Evolutionary conservation across 2,113 vertebrate genomes (phyloP).

Genomic region (Leucoraja erinaceus): DNA sequence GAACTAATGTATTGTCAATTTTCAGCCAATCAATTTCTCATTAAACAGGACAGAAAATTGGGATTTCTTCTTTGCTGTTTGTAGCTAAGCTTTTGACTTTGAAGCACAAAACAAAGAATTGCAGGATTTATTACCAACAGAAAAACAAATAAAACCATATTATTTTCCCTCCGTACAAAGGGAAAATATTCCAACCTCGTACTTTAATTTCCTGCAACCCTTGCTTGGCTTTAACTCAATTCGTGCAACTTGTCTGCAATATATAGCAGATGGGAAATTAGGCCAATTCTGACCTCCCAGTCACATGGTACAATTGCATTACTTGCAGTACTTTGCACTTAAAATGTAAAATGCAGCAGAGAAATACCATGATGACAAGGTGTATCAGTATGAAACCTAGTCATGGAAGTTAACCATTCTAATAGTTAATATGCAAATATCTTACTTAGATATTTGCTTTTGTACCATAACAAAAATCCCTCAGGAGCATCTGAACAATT

Average conservation of each 20-base stretch:
- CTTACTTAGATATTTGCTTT: too few species aligned
- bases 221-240: conserved; percentile 10
- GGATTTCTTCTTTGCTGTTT: not conserved
- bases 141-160: not conserved
- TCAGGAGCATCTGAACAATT: not conserved
- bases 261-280: not conserved
- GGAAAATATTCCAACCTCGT: not conserved
- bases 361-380: not conserved
- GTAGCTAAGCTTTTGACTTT: not conserved
- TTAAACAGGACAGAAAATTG: not conserved
- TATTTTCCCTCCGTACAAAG: not conserved
- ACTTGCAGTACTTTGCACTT: not conserved
- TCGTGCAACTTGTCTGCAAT: not conserved
- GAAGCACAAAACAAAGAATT: not conserved
- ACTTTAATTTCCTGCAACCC: conserved; percentile 22
- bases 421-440: not conserved
- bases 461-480: not conserved
- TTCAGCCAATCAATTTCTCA: not conserved
- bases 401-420: not conserved
- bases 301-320: not conserved
- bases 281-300: not conserved
- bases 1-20: not conserved
- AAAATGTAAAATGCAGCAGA: not conserved
- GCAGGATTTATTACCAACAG: not conserved
- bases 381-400: not conserved